Evolutionary conservation across 64 coral and sea anemone species (phyloP), one percentile per base, ranked within the genome.

Genomic region (Montipora foliosa): DNA sequence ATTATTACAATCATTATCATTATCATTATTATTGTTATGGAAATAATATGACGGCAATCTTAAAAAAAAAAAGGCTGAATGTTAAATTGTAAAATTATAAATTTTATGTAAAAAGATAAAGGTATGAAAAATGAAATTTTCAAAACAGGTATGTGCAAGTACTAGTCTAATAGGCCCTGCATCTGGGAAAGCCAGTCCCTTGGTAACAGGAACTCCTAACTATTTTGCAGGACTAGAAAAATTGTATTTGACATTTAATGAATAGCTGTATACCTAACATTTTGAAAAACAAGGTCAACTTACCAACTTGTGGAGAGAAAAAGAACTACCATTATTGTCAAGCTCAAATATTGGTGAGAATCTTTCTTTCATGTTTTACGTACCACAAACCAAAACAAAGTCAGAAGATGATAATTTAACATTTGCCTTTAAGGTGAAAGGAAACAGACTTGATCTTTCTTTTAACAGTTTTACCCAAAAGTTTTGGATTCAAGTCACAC

Each of bases 331-430:
- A 86, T 49, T 19, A n/a, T 8, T 69, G 46, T 86, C 82, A 71
- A 72, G 45, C 82, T 86, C 64, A 86, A 68, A 86, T 19, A 86
- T 37, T 22, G 82, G 62, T 51, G 82, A 71, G n/a, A 86, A 86
- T 71, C 59, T 70, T 49, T 86, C 82, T 11, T 72, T 72, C 82
- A 86, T 86, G 37, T 22, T 72, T 5, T 37, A 37, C 2, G 47
- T 47, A 51, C 19, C 46, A 86, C 81, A 83, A 83, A 11, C 8
- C 44, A 69, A 15, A 67, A 22, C 16, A 19, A 12, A 44, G 16
- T 53, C 44, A 70, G 53, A 82, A 19, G 13, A 44, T 4, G 10
- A 53, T 37, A 10, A 15, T 44, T 8, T 37, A 1, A 82, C 19
- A 44, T 61, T 12, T 13, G 20, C 17, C 20, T 81, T 58, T 14